Evolutionary conservation across 2,113 vertebrate species (phyloP).

Genomic region (Telmatochromis sp.): DNA sequence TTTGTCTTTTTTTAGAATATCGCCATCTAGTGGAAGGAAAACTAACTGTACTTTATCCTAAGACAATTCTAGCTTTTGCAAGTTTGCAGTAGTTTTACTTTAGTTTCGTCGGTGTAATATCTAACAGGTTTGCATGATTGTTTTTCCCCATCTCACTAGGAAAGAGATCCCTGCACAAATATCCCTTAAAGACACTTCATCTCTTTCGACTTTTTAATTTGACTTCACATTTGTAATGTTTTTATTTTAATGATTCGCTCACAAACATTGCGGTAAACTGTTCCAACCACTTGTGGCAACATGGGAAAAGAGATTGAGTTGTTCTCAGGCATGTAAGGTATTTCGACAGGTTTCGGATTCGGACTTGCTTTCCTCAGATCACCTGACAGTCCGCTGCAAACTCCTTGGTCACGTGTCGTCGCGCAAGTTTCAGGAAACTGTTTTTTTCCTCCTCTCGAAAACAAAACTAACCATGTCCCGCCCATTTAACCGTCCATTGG

Average conservation of each 20-base stretch:
- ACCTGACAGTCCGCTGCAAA: conserved; percentile 56
- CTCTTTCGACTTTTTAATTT: background rate
- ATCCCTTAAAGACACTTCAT: background rate
- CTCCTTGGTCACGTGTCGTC: conserved; percentile 63
- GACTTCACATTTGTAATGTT: background rate
- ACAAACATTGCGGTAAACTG: background rate
- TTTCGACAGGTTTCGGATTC: conserved; percentile 31
- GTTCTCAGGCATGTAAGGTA: background rate
- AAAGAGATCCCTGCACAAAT: background rate
- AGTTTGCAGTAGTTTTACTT: background rate
- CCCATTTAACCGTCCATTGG: conserved; percentile 41
- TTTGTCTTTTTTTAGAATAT: background rate
- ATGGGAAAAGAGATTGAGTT: background rate
- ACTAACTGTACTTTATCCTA: background rate
- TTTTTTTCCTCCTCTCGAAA: conserved; percentile 37
- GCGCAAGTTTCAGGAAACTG: conserved; percentile 71
- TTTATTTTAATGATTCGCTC: background rate
- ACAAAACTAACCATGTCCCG: conserved; percentile 15
- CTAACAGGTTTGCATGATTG: background rate
- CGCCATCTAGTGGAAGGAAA: conserved; percentile 42
- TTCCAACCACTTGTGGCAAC: background rate
- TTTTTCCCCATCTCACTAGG: background rate
- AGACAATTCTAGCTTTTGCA: background rate
- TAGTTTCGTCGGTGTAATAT: background rate
- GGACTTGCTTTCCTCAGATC: conserved; percentile 1